These are phyloP conservation scores for Sinhomidia bicolor DNA, from an alignment of 2,888 invertebrate genomes.

Conservation along the genomic window DNA sequence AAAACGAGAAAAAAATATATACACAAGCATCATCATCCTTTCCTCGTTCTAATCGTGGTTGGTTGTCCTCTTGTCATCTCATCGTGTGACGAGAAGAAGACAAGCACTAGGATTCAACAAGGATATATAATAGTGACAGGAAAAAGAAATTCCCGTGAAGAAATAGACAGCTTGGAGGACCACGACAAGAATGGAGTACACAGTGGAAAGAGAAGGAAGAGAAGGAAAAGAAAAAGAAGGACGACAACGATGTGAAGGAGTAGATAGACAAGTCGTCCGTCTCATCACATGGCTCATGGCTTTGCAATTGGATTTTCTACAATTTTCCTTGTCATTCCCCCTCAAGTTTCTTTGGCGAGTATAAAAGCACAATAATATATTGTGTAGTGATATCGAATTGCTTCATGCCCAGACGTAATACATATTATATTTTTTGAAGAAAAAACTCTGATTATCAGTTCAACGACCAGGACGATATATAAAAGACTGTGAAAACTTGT, in stretches of 20 bases:
- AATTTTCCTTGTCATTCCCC: conserved; percentile 71
- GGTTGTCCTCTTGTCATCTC: conserved; percentile 38
- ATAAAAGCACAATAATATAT: too few species aligned
- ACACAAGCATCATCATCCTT: conserved; percentile 47
- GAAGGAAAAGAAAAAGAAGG: conserved; percentile 16
- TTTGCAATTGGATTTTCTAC: conserved; percentile 76
- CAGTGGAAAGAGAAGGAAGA: background rate
- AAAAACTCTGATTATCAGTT: background rate
- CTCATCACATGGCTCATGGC: conserved; percentile 76
- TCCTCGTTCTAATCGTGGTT: background rate
- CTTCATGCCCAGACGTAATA: too few species aligned
- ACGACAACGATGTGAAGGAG: conserved; percentile 53
- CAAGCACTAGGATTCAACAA: background rate
- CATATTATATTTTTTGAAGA: background rate
- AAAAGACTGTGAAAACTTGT: too few species aligned
- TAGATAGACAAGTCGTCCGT: conserved; percentile 70
- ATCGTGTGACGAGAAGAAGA: conserved; percentile 22
- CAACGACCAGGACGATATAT: too few species aligned
- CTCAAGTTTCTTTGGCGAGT: background rate
- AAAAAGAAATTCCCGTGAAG: conserved; percentile 33
- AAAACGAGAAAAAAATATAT: too few species aligned
- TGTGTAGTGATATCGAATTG: too few species aligned
- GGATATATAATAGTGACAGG: conserved; percentile 58
- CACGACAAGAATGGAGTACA: conserved; percentile 17
- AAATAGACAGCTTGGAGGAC: background rate